Conservation (phyloP, 2,888 invertebrate species). For the Ophion ellenae region DNA sequence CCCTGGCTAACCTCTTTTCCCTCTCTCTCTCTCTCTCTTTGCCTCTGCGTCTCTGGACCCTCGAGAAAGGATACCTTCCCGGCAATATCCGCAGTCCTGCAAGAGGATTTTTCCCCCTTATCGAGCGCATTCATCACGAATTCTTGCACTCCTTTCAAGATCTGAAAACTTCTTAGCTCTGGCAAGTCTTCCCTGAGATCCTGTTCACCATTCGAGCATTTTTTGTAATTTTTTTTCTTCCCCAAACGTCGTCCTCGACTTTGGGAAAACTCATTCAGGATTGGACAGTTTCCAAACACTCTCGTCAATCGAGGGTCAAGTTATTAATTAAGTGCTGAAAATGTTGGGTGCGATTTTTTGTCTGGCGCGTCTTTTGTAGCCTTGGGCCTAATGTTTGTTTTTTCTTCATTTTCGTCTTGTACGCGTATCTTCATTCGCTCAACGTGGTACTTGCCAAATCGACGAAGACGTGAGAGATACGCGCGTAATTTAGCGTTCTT, state of each 20-base stretch:
- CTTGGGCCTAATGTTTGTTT: neutral
- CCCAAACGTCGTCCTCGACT: neutral
- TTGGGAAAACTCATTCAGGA: neutral
- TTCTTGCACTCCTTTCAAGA: slow-evolving; percentile 29
- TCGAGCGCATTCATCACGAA: slow-evolving; percentile 7
- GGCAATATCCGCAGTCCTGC: slow-evolving; percentile 52
- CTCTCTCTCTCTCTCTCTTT: slow-evolving; percentile 8
- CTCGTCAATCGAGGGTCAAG: neutral
- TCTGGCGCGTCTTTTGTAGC: neutral
- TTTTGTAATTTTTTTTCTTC: neutral
- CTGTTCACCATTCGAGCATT: neutral
- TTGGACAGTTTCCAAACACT: neutral
- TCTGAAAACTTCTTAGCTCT: slow-evolving; percentile 21
- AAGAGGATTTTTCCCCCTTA: slow-evolving; percentile 35
- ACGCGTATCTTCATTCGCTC: slow-evolving; percentile 15
- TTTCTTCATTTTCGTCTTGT: neutral
- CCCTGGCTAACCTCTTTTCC: slow-evolving; percentile 32
- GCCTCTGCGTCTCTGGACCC: slow-evolving; percentile 27
- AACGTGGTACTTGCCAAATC: slow-evolving; percentile 75
- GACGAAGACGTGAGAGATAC: slow-evolving; percentile 82
- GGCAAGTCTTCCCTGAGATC: neutral
- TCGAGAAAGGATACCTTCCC: slow-evolving; percentile 51
- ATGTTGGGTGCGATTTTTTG: neutral
- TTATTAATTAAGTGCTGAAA: neutral
- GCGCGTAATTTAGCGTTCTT: slow-evolving; percentile 83